A percentile compares a stretch with the other conserved stretches of the same genome.
Evolutionary conservation across 2,797 vertebrate genomes (phyloP).

Genomic region (Hybognathus amarus): DNA sequence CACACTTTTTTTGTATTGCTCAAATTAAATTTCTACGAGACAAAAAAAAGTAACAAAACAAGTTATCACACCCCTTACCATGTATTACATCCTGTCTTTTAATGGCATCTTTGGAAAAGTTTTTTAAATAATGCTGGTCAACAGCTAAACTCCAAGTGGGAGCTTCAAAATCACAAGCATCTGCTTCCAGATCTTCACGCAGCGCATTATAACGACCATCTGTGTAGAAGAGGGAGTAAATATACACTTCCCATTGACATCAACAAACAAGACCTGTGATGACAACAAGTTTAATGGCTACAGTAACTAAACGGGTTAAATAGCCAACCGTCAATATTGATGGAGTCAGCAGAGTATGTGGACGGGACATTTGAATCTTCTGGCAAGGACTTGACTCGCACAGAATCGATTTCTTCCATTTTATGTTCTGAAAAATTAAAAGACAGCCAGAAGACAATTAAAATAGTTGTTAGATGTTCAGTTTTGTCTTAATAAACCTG

Average conservation of each 20-base stretch:
- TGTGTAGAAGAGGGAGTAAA: conserved; percentile 61
- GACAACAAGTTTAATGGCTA: neutral
- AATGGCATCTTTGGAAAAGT: conserved; percentile 79
- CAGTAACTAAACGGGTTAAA: conserved; percentile 7
- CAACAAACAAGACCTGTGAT: conserved; percentile 21
- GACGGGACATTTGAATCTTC: conserved; percentile 80
- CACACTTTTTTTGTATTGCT: neutral
- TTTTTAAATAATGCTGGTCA: conserved; percentile 80
- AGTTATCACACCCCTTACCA: conserved; percentile 72
- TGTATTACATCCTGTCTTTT: conserved; percentile 94
- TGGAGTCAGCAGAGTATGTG: conserved; percentile 75
- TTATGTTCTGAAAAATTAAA: conserved; percentile 60
- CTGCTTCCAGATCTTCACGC: conserved; percentile 80
- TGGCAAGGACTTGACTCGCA: conserved; percentile 73
- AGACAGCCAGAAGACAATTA: neutral
- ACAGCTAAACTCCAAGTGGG: conserved; percentile 91
- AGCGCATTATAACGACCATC: conserved; percentile 80
- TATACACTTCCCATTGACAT: neutral
- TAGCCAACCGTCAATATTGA: conserved; percentile 87
- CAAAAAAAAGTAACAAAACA: neutral
- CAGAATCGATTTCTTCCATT: conserved; percentile 88
- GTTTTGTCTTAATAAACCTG: neutral
- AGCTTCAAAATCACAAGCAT: conserved; percentile 85
- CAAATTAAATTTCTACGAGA: neutral
- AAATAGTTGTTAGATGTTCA: neutral